Percentiles rank a stretch among this genome's conserved stretches.
phyloP scores from a whole-genome alignment of 2,113 vertebrate genomes.

The Callipepla californica region DNA sequence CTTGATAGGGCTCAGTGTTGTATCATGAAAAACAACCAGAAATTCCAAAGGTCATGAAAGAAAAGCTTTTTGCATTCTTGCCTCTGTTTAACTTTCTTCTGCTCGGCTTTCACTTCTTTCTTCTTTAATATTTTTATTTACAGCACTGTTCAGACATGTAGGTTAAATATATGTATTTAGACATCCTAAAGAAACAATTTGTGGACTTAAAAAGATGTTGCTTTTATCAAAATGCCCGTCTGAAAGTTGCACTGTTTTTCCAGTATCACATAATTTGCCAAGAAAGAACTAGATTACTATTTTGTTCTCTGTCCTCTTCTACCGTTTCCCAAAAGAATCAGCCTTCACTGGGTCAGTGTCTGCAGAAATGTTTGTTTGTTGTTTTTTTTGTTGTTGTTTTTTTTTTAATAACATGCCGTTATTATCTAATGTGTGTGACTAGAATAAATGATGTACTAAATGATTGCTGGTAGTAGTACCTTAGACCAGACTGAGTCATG shows the following conservation, averaged over 20 bases:
- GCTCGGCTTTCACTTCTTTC: background rate
- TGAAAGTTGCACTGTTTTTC: background rate
- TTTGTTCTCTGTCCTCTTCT: background rate
- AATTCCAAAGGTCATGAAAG: background rate
- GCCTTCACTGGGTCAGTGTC: background rate
- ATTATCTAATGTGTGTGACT: background rate
- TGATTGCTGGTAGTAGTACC: background rate
- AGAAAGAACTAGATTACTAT: background rate
- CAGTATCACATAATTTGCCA: background rate
- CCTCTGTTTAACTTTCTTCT: background rate
- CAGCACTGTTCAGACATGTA: background rate
- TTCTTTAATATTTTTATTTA: background rate
- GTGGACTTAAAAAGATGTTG: background rate
- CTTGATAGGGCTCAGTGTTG: background rate
- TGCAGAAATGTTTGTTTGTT: background rate
- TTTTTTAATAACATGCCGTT: background rate
- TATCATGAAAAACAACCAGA: slow-evolving; percentile 4
- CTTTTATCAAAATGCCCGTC: background rate
- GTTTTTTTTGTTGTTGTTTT: background rate
- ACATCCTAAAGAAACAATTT: background rate
- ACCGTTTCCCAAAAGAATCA: background rate
- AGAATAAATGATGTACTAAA: background rate
- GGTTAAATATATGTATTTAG: background rate
- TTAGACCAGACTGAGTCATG: background rate
- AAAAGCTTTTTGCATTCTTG: background rate